Evolutionary conservation across 2,888 invertebrate species (phyloP).

Genomic region (Tinea trinotella): DNA sequence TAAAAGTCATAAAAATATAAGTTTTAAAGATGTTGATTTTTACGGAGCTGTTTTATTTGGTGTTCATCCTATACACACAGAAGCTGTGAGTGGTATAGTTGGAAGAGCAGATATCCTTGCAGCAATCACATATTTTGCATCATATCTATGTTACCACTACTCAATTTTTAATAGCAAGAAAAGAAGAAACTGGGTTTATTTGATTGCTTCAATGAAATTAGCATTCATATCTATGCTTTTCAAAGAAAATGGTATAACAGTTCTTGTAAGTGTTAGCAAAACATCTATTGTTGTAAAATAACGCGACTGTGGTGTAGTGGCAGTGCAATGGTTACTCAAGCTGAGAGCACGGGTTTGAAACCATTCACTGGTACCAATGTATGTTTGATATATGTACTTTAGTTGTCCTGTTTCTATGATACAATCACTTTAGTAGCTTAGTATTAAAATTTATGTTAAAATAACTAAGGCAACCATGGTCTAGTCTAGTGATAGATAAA

Average conservation of each 20-base stretch:
- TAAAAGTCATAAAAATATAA: conserved; percentile 21
- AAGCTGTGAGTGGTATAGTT: conserved; percentile 93
- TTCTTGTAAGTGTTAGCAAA: conserved; percentile 77
- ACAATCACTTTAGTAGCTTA: too few relatives aligned
- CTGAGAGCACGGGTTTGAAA: too few relatives aligned
- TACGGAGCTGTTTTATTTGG: conserved; percentile 84
- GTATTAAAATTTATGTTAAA: too few relatives aligned
- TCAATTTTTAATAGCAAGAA: conserved; percentile 24
- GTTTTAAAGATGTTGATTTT: conserved; percentile 61
- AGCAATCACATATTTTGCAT: conserved; percentile 80
- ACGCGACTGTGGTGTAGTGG: too few relatives aligned
- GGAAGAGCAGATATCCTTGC: conserved; percentile 93
- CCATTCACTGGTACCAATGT: too few relatives aligned
- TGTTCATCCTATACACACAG: conserved; percentile 94
- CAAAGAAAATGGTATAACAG: conserved; percentile 94
- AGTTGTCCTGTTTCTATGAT: too few relatives aligned
- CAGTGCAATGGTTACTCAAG: too few relatives aligned
- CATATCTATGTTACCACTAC: conserved; percentile 77
- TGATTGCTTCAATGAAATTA: conserved; percentile 47
- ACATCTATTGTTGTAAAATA: too few relatives aligned
- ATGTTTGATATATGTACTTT: too few relatives aligned
- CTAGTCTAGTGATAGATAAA: too few relatives aligned
- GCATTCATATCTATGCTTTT: conserved; percentile 83
- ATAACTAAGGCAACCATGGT: too few relatives aligned
- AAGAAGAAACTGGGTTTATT: conserved; percentile 21